Base-by-base conservation (phyloP, 1,140 invertebrate genomes). In the Venustaconcha ellipsiformis region DNA sequence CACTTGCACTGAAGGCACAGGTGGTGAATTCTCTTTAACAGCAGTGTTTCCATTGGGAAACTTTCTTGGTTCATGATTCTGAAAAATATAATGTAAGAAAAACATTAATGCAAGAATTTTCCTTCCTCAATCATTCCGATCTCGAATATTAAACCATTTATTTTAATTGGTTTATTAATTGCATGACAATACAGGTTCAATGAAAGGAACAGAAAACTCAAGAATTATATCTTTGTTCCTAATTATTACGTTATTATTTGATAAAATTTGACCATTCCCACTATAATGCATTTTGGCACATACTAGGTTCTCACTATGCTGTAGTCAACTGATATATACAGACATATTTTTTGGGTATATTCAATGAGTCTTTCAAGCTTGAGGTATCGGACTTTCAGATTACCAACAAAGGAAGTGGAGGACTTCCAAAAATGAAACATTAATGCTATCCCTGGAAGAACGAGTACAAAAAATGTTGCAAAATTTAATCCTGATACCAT, bases 1-100 rank as follows among this genome's bases (percentile, higher is more conserved):
- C 20, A 57, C 58, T 56, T 76, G 74, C 55, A 56, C 48, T 14
- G 70, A 26, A 55, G 67, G 37, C 58, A 58, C 70, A 13, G 74
- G 74, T 15, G 74, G 74, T 14, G 74, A 57, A 56, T 76, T 76
- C 14, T 76, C 74, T 37, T 66, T 70, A 12, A 66, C 23, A 57
- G 63, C n/a, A 48, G 37, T 48, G 37, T 48, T 48, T 48, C 37
- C 37, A 48, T 48, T 48, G 37, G 37, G 37, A 6, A 48, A 48
- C 37, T 48, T 48, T 48, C 37, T 6, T 48, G 37, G 4, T 48
- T 48, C 37, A 48, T 48, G 37, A 48, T 48, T 48, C 37, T 48
- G 8, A 48, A 48, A 48, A 48, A 48, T 48, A 48, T 48, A 48
- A 48, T 48, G 37, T 6, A 48, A 48, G 37, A 6, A 48, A 48